Evolutionary conservation across 1,140 invertebrate species (phyloP), one percentile per base, ranked within the genome.

Genomic region (Ceratitis capitata): DNA sequence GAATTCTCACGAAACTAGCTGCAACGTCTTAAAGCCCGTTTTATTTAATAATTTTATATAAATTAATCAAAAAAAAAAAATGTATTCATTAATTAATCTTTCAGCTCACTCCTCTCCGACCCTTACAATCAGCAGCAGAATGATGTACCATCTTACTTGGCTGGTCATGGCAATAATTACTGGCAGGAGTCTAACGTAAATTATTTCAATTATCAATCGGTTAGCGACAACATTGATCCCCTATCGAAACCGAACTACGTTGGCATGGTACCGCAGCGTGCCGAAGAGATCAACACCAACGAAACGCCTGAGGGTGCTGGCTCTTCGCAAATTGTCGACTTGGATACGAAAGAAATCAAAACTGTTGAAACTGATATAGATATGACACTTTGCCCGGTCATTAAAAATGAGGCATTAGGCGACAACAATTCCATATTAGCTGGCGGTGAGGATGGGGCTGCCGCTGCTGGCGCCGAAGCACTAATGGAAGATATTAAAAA

Each of bases 271-370:
- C 89, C 89, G 26, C 88, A 88, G 74, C 45, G 39, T 16, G 84
- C 69, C 16, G 35, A 85, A 12, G 85, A 91, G n/a, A n/a, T n/a
- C n/a, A 83, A 88, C 89, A 0, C 91, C 92, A 88, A 88, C 47
- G 90, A 91, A 84, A 87, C 91, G 26, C 86, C 42, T 42, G 87
- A 88, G 83, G 78, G 86, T 1, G 82, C 26, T 26, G 39, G 39
- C 3, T 92, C 91, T 1, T 92, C 91, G 2, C 87, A 94, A 89
- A 94, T 94, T 47, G 93, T 93, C 86, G 93, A 94, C 89, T 92
- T 94, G 85, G 93, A 94, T 87, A 94, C 94, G 3, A 94, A 94
- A 87, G 94, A 93, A 89, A 93, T 94, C 74, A 93, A 94, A 26
- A 93, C 93, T 85, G 92, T 94, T 82, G 93, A 94, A 85, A 88